These are phyloP conservation scores for Phalacrocorax brasilianus DNA, from an alignment of 2,113 vertebrate species.

Conservation along the genomic window DNA sequence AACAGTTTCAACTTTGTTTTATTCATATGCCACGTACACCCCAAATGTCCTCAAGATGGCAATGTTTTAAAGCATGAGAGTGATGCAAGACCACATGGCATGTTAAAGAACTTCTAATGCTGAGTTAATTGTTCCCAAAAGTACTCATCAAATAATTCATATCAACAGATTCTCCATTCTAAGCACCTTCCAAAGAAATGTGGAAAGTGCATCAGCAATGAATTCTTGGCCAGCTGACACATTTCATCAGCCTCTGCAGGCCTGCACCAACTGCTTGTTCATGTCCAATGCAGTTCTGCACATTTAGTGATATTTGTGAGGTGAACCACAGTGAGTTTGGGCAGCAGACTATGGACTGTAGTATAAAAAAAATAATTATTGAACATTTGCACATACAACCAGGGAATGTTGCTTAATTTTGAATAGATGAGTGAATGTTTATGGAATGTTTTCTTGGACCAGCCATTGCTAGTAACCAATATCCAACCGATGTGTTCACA, in stretches of 20 bases:
- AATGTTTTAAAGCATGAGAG: slow-evolving; percentile 26
- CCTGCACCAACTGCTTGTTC: neutral
- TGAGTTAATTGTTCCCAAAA: neutral
- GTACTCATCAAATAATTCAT: neutral
- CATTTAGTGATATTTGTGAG: neutral
- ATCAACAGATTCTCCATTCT: neutral
- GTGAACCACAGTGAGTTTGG: neutral
- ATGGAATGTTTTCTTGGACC: neutral
- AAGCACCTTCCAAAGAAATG: neutral
- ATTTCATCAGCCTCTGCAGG: neutral
- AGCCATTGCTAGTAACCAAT: neutral
- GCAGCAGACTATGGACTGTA: neutral
- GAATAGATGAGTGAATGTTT: neutral
- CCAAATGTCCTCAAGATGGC: slow-evolving; percentile 40
- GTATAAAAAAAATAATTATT: neutral
- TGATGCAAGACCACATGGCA: neutral
- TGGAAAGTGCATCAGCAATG: neutral
- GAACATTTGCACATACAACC: neutral
- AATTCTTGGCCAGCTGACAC: neutral
- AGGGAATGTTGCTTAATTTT: neutral
- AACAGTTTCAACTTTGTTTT: neutral
- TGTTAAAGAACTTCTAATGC: neutral
- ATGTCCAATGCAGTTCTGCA: neutral
- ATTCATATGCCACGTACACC: neutral
- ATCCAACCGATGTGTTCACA: neutral